Evolutionary conservation across 2,113 vertebrate genomes (phyloP).

Genomic region (Gnathonemus longibarbis): DNA sequence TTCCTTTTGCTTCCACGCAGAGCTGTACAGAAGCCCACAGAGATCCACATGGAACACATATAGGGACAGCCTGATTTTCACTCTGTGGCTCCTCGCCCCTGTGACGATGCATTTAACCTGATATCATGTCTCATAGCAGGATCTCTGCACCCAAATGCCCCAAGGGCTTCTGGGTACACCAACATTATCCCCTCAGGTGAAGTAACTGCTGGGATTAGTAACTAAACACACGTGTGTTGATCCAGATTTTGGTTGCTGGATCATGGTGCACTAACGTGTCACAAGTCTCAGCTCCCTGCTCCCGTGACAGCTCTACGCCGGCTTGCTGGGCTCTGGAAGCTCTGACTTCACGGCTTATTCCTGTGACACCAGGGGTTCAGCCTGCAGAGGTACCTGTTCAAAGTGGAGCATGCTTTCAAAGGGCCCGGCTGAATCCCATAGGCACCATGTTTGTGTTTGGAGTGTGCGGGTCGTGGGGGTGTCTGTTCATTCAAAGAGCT

Average conservation of each 20-base stretch:
- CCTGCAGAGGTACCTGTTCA: neutral
- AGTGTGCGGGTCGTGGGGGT: conserved; percentile 4
- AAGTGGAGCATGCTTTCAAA: neutral
- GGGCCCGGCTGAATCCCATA: neutral
- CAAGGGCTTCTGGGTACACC: neutral
- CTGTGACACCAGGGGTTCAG: neutral
- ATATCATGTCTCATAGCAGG: neutral
- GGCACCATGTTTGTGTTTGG: neutral
- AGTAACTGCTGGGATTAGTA: neutral
- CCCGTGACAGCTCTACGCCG: neutral
- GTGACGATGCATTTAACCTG: neutral
- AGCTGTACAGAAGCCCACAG: neutral
- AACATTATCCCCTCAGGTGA: neutral
- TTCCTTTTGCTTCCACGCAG: neutral
- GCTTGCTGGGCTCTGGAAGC: neutral
- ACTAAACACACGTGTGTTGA: neutral
- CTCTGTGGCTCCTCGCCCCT: neutral
- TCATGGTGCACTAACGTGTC: neutral
- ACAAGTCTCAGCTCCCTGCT: neutral
- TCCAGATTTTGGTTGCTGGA: neutral
- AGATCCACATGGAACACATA: neutral
- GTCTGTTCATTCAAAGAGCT: conserved; percentile 20
- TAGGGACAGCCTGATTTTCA: neutral
- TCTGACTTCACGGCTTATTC: neutral
- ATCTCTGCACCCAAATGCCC: neutral